Conservation (phyloP, 64 coral and sea anemone genomes). For the Montipora efflorescens region DNA sequence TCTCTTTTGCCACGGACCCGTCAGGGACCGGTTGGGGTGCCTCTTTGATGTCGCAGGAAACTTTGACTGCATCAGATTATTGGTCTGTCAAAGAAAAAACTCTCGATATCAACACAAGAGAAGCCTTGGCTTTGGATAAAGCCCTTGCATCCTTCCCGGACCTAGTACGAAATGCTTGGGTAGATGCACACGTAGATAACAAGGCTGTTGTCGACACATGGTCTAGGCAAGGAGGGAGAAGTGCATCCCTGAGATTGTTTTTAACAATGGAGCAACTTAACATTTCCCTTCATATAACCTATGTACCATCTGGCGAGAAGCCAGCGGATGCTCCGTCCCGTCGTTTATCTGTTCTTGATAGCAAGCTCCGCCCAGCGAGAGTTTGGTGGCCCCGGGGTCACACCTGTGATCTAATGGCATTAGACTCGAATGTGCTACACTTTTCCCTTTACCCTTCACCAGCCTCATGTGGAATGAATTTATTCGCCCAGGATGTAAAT, state of each 20-base stretch:
- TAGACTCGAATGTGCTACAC: slow-evolving; percentile 28
- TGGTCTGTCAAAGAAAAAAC: slow-evolving; percentile 12
- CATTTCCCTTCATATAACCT: not conserved
- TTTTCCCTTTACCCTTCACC: slow-evolving; percentile 29
- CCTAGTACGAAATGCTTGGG: not conserved
- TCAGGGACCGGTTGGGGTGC: slow-evolving; percentile 8
- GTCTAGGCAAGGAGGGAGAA: not conserved
- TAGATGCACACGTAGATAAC: slow-evolving; percentile 2
- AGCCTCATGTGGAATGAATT: slow-evolving; percentile 10
- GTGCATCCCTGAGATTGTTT: not conserved
- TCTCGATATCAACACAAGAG: slow-evolving; percentile 19
- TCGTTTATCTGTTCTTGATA: slow-evolving; percentile 1
- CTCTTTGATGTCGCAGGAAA: not conserved
- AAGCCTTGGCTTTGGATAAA: slow-evolving; percentile 33
- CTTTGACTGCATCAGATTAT: slow-evolving; percentile 10
- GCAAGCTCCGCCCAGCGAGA: not conserved
- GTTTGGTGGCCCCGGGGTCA: slow-evolving; percentile 51
- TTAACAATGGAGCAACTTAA: not conserved
- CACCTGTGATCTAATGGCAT: slow-evolving; percentile 17
- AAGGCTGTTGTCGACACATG: not conserved
- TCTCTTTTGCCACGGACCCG: not conserved
- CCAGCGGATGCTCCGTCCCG: slow-evolving; percentile 12
- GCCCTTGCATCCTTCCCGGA: not conserved
- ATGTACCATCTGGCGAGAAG: not conserved
- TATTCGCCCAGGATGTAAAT: not conserved